These are phyloP conservation scores for Melanocharis versteri DNA, from an alignment of 2,113 vertebrate genomes.

Conservation along the genomic window DNA sequence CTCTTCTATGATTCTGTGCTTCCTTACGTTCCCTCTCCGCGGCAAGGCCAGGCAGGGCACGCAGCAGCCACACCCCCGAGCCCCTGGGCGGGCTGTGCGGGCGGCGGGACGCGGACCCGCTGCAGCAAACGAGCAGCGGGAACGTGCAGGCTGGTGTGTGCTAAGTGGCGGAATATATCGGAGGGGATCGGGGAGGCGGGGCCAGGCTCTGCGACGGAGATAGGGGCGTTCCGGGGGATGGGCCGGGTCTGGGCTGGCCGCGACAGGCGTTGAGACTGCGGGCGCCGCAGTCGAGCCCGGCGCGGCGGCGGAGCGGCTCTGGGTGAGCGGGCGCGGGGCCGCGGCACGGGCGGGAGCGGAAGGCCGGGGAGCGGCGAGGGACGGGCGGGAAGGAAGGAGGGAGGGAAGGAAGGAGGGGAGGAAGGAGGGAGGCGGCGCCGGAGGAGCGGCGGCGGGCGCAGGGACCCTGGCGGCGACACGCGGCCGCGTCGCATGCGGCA, in stretches of 20 bases:
- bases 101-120: not conserved
- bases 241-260: not conserved
- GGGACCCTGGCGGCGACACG: not conserved
- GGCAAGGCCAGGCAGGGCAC: not conserved
- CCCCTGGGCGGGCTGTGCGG: not conserved
- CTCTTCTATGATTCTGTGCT: not conserved
- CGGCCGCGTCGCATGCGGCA: not conserved
- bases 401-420: not conserved
- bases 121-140: accelerated
- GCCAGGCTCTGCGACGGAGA: not conserved
- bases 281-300: not conserved
- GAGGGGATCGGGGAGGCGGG: not conserved
- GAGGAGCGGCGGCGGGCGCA: too few relatives aligned
- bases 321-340: not conserved
- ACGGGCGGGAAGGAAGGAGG: not conserved
- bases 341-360: not conserved
- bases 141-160: accelerated
- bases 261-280: too few relatives aligned
- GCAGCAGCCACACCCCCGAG: not conserved
- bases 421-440: too few relatives aligned
- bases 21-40: not conserved
- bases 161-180: not conserved
- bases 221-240: too few relatives aligned
- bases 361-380: not conserved
- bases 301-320: not conserved